A percentile compares a stretch with the other conserved stretches of the same genome.
Conservation (phyloP, 2,797 vertebrate species). For the Myripristis murdjan region DNA sequence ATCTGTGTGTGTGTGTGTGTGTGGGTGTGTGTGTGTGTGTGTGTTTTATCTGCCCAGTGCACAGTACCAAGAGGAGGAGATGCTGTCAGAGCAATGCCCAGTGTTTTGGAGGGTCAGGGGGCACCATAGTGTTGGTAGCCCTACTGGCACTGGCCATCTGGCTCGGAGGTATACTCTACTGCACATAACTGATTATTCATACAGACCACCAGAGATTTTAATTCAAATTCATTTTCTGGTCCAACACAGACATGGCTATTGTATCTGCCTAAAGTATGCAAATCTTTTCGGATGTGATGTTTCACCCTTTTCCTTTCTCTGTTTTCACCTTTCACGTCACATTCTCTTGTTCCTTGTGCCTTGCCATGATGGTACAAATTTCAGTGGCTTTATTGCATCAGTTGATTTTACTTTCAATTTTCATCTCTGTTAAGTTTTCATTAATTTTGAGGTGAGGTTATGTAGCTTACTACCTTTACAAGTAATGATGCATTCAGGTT, state of each 20-base stretch:
- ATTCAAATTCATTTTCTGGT: slow-evolving; percentile 23
- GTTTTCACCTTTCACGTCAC: no score
- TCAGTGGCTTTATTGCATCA: no score
- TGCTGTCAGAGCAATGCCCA: slow-evolving; percentile 55
- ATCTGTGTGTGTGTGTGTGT: no score
- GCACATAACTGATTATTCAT: slow-evolving; percentile 24
- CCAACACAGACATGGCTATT: neutral
- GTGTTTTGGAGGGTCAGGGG: slow-evolving; percentile 60
- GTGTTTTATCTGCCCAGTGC: slow-evolving; percentile 53
- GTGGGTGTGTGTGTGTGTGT: slow-evolving; percentile 17
- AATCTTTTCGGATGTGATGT: neutral
- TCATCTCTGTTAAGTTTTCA: no score
- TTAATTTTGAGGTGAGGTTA: no score
- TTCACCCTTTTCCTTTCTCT: neutral
- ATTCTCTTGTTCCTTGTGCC: no score
- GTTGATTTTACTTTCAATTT: no score
- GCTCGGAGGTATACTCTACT: slow-evolving; percentile 82
- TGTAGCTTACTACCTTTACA: no score
- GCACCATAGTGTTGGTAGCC: slow-evolving; percentile 58
- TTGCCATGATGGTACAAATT: no score
- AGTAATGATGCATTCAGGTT: no score
- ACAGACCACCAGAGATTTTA: slow-evolving; percentile 1
- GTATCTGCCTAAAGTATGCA: neutral
- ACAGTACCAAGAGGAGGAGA: slow-evolving; percentile 41
- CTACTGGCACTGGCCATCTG: slow-evolving; percentile 78